phyloP scores from a whole-genome alignment of 2,113 vertebrate genomes.

The Cervus canadensis region DNA sequence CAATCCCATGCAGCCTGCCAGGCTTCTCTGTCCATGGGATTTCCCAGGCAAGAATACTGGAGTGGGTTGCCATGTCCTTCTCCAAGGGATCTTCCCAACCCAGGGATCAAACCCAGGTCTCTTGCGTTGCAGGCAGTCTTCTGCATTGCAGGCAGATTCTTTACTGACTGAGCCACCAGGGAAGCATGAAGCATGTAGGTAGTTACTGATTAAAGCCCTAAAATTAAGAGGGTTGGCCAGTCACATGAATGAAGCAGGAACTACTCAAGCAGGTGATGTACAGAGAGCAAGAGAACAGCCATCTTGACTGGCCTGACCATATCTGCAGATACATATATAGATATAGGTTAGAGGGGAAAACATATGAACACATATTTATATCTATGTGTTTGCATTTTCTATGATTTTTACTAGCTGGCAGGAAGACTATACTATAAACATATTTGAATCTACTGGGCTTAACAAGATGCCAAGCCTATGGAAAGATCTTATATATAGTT shows the following conservation, averaged over 20 bases:
- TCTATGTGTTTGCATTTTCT: background rate
- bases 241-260: background rate
- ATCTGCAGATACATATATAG: background rate
- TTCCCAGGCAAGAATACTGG: background rate
- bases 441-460: background rate
- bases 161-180: background rate
- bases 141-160: background rate
- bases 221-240: background rate
- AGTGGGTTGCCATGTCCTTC: background rate
- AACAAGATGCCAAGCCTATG: background rate
- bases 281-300: background rate
- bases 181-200: background rate
- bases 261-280: background rate
- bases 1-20: background rate
- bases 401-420: background rate
- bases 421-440: background rate
- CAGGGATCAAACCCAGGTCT: background rate
- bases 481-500: background rate
- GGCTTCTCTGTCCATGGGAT: background rate
- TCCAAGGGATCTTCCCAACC: background rate
- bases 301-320: background rate
- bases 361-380: background rate
- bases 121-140: background rate
- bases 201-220: background rate
- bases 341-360: background rate